These are phyloP conservation scores for Geotrupes spiniger DNA, from an alignment of 2,888 invertebrate genomes.

Conservation along the genomic window DNA sequence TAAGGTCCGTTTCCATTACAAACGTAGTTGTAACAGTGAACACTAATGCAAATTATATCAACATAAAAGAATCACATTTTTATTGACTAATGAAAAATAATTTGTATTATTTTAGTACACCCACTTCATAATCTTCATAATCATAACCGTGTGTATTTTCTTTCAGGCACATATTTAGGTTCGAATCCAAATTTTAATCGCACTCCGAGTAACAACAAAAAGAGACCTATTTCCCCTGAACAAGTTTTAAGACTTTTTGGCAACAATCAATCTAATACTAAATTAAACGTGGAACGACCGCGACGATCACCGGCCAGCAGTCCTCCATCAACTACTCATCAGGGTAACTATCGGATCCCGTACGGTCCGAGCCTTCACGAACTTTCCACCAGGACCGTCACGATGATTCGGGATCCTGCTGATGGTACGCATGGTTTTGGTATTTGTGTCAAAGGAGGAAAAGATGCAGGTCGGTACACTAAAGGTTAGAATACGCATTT, in stretches of 20 bases:
- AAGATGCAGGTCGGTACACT: conserved; percentile 72
- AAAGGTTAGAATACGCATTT: background rate
- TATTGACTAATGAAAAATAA: no score
- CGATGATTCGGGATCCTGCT: conserved; percentile 79
- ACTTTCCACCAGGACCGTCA: conserved; percentile 77
- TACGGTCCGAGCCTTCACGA: conserved; percentile 67
- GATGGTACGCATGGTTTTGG: conserved; percentile 83
- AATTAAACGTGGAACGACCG: conserved; percentile 36
- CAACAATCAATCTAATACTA: conserved; percentile 36
- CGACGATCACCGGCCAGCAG: conserved; percentile 69
- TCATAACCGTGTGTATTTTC: conserved; percentile 28
- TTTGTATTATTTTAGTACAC: no score
- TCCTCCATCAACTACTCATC: conserved; percentile 76
- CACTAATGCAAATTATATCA: no score
- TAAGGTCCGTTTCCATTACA: no score
- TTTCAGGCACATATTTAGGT: conserved; percentile 67
- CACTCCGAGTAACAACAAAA: conserved; percentile 61
- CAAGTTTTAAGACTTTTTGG: conserved; percentile 56
- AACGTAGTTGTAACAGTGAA: no score
- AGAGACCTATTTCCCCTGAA: conserved; percentile 81
- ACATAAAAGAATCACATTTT: no score
- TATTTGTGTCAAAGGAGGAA: conserved; percentile 88
- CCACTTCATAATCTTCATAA: no score
- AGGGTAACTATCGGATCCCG: conserved; percentile 50
- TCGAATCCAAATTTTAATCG: conserved; percentile 59